A percentile compares a stretch with the other conserved stretches of the same genome.
phyloP scores from a whole-genome alignment of 2,113 vertebrate genomes.

The Clarias macrocephalus region DNA sequence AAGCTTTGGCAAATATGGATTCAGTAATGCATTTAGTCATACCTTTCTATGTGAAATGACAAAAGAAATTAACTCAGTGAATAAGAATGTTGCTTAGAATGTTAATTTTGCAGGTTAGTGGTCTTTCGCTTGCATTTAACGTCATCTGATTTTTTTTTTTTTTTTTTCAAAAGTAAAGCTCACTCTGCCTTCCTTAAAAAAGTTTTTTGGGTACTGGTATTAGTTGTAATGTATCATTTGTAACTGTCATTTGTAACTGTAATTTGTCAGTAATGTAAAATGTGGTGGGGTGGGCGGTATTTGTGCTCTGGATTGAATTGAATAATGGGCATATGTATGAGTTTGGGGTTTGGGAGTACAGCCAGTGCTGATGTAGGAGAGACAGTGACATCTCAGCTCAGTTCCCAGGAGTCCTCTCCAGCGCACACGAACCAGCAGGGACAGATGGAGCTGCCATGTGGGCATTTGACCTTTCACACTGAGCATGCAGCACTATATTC shows the following conservation, averaged over 20 bases:
- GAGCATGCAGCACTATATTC: slow-evolving; percentile 58
- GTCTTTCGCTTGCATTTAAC: background rate
- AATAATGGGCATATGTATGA: background rate
- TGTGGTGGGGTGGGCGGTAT: background rate
- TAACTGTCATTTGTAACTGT: no score
- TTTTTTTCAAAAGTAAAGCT: background rate
- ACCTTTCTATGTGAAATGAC: background rate
- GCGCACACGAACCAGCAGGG: slow-evolving; percentile 48
- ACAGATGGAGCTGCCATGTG: slow-evolving; percentile 73
- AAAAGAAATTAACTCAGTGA: background rate
- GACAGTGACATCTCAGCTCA: slow-evolving; percentile 34
- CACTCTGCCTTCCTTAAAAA: background rate
- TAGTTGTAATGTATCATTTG: background rate
- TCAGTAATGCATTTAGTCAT: background rate
- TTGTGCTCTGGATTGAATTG: background rate
- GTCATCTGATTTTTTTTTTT: background rate
- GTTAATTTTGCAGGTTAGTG: background rate
- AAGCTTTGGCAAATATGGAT: slow-evolving; percentile 47
- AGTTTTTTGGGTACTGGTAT: background rate
- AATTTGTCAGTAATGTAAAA: background rate
- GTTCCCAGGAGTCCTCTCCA: slow-evolving; percentile 29
- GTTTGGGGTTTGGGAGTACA: background rate
- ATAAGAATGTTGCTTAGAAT: background rate
- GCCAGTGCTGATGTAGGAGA: slow-evolving; percentile 21
- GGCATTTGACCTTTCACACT: slow-evolving; percentile 71